phyloP scores from a whole-genome alignment of 2,113 vertebrate species.

The Atlantisia rogersi region DNA sequence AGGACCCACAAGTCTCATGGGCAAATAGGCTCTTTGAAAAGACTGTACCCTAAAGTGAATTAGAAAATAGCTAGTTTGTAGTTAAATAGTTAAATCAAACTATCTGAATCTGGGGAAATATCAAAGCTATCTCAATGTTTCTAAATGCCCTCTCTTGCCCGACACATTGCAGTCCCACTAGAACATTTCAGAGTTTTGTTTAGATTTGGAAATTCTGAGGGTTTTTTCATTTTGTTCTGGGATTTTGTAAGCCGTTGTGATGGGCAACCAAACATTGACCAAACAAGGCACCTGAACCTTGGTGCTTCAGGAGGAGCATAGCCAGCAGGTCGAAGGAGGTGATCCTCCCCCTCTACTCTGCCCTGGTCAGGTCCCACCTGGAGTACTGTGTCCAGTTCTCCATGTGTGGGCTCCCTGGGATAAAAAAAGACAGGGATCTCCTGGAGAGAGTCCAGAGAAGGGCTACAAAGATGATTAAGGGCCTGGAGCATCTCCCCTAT shows the following conservation, averaged over 20 bases:
- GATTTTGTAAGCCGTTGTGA: not conserved
- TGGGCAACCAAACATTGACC: not conserved
- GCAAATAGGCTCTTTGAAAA: not conserved
- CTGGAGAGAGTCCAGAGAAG: too few relatives aligned
- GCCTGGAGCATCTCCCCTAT: too few relatives aligned
- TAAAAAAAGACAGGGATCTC: too few relatives aligned
- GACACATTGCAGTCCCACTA: not conserved
- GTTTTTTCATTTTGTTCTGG: not conserved
- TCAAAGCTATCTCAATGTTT: not conserved
- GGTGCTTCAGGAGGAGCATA: too few relatives aligned
- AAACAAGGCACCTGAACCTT: not conserved
- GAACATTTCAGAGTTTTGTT: not conserved
- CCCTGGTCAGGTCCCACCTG: too few relatives aligned
- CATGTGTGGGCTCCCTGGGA: too few relatives aligned
- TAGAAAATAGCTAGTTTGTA: not conserved
- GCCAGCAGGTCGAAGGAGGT: too few relatives aligned
- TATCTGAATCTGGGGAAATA: accelerated
- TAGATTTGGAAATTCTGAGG: not conserved
- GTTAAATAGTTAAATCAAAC: not conserved
- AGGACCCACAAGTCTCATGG: not conserved
- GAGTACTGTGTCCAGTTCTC: too few relatives aligned
- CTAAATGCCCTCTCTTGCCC: not conserved
- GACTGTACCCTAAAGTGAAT: not conserved
- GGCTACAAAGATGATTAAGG: too few relatives aligned
- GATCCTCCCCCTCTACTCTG: too few relatives aligned